These are phyloP conservation scores for Oscheius sp. DNA, from an alignment of 2,888 invertebrate species.

Conservation along the genomic window DNA sequence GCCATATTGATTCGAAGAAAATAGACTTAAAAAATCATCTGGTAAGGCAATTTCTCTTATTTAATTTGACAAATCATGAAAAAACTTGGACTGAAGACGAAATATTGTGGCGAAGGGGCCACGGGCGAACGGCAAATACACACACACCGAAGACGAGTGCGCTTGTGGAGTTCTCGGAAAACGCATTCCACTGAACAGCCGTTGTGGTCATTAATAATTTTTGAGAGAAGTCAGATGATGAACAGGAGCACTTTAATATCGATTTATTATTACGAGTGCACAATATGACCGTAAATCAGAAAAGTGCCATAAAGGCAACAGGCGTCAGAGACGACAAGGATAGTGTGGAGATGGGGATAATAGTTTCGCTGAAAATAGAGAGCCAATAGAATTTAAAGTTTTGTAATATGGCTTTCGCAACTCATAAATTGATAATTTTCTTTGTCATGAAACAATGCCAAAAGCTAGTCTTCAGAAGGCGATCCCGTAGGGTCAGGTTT, in stretches of 20 bases:
- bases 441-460: too few species aligned
- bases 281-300: slow-evolving; percentile 21
- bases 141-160: background rate
- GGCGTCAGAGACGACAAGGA: slow-evolving; percentile 1
- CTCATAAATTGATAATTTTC: too few species aligned
- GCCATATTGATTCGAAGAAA: too few species aligned
- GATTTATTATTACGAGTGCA: slow-evolving; percentile 6
- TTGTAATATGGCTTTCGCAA: too few species aligned
- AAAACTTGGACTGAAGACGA: too few species aligned
- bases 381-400: too few species aligned
- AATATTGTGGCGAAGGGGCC: background rate
- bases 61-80: too few species aligned
- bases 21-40: background rate
- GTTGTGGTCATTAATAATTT: background rate
- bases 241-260: background rate
- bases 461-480: background rate
- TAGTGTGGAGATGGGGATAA: too few species aligned
- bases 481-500: slow-evolving; percentile 12
- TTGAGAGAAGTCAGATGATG: background rate
- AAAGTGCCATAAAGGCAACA: slow-evolving; percentile 22
- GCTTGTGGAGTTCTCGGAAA: too few species aligned
- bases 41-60: too few species aligned
- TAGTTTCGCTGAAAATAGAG: too few species aligned
- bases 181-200: too few species aligned
- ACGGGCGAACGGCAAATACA: background rate